These are phyloP conservation scores for Drosophila picticornis DNA, from an alignment of 2,888 invertebrate genomes.

Conservation along the genomic window DNA sequence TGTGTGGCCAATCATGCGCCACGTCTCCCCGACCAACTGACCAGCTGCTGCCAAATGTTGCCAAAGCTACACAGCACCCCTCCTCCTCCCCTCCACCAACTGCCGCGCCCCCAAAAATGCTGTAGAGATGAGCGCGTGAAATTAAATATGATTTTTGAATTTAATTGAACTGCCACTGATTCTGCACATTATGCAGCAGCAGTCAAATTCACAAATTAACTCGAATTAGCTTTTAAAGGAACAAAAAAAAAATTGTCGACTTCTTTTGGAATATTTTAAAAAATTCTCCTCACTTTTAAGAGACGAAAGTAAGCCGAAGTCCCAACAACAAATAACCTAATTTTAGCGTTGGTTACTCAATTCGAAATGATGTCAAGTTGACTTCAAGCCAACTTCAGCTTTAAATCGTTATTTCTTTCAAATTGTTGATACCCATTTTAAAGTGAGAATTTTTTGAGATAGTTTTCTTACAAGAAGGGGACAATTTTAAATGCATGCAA, in stretches of 20 bases:
- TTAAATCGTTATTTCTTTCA: neutral
- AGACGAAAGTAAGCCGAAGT: neutral
- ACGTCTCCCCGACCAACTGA: conserved; percentile 34
- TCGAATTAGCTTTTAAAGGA: neutral
- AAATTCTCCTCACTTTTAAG: neutral
- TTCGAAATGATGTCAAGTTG: neutral
- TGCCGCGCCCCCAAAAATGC: neutral
- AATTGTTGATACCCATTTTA: accelerated
- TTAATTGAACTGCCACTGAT: neutral
- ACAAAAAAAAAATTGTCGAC: neutral
- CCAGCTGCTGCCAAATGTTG: conserved; percentile 54
- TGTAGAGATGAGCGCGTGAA: conserved; percentile 3
- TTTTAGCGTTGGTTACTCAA: neutral
- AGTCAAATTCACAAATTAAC: neutral
- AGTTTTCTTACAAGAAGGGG: neutral
- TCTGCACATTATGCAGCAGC: neutral
- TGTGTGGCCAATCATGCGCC: conserved; percentile 79
- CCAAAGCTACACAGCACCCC: neutral
- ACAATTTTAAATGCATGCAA: neutral
- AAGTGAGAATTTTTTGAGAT: neutral
- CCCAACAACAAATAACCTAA: neutral
- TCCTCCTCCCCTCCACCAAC: neutral
- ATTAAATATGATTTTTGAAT: conserved; percentile 2
- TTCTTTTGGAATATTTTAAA: neutral
- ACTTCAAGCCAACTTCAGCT: neutral